Percentiles rank a stretch among this genome's conserved stretches.
phyloP scores from a whole-genome alignment of 2,797 vertebrate species.

The Hydrolagus colliei region DNA sequence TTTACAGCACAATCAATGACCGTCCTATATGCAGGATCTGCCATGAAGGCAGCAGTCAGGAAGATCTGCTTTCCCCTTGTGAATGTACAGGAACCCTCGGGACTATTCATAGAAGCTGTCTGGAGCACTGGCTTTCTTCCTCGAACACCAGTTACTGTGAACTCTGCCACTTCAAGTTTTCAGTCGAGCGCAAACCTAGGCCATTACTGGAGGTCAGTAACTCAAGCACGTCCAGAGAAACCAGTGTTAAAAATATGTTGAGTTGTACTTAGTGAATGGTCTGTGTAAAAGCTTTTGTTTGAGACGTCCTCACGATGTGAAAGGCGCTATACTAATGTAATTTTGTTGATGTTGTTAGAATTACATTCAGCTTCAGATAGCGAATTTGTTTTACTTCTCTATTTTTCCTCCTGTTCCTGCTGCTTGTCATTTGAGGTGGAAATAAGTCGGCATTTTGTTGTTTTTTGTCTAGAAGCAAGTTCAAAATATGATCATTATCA shows the following conservation, averaged over 20 bases:
- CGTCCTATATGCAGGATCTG: slow-evolving; percentile 71
- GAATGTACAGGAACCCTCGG: slow-evolving; percentile 71
- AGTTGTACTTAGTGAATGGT: slow-evolving; percentile 35
- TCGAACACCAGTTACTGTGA: slow-evolving; percentile 79
- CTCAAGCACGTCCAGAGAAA: slow-evolving; percentile 25
- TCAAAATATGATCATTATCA: too few relatives aligned
- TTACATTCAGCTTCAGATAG: too few relatives aligned
- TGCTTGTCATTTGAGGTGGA: too few relatives aligned
- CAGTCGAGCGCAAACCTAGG: slow-evolving; percentile 69
- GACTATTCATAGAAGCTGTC: slow-evolving; percentile 75
- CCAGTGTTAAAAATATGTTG: slow-evolving; percentile 30
- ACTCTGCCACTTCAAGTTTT: slow-evolving; percentile 80
- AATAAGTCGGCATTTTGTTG: too few relatives aligned
- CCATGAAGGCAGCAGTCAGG: slow-evolving; percentile 70
- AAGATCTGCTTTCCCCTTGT: slow-evolving; percentile 75
- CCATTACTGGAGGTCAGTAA: slow-evolving; percentile 66
- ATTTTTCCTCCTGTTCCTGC: too few relatives aligned
- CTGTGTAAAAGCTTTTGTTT: slow-evolving; percentile 34
- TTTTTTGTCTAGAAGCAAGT: too few relatives aligned
- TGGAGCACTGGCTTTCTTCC: slow-evolving; percentile 76
- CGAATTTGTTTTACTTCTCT: too few relatives aligned
- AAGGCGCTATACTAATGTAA: too few relatives aligned
- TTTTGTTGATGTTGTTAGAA: too few relatives aligned
- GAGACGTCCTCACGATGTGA: not conserved
- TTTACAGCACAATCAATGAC: slow-evolving; percentile 59